phyloP scores from a whole-genome alignment of 2,888 invertebrate genomes.

The Metallyticus violacea region DNA sequence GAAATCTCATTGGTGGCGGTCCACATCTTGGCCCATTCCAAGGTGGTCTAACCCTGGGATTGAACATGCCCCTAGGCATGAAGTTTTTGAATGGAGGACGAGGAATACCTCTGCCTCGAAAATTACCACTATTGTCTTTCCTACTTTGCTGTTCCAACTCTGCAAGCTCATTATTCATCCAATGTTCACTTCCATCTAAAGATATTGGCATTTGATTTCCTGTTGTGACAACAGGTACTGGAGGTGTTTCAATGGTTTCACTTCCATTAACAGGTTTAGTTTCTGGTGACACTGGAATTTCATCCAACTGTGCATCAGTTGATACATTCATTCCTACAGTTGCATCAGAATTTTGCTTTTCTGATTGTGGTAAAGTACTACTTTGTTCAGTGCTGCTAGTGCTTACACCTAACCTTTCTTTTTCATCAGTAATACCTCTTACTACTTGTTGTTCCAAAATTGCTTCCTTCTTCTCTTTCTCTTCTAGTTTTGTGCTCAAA shows the following conservation, averaged over 20 bases:
- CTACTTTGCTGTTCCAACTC: background rate
- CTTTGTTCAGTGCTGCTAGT: background rate
- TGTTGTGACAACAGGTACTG: background rate
- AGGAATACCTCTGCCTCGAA: background rate
- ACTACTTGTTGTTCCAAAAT: background rate
- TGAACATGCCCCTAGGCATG: conserved; percentile 9
- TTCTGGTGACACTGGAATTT: background rate
- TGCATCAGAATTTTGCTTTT: background rate
- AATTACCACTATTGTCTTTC: background rate
- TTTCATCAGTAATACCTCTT: background rate
- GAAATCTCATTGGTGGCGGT: conserved; percentile 7
- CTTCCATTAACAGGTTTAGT: background rate
- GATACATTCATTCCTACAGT: background rate
- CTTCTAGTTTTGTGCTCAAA: background rate
- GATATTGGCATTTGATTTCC: background rate
- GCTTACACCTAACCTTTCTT: background rate
- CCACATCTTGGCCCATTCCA: conserved; percentile 20
- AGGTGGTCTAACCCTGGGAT: conserved; percentile 12
- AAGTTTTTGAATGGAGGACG: conserved; percentile 10
- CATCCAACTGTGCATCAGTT: background rate
- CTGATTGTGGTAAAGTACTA: background rate
- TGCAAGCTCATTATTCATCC: conserved; percentile 21
- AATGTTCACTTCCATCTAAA: conserved; percentile 8
- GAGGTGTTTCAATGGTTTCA: background rate
- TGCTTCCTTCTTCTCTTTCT: background rate